phyloP scores from a whole-genome alignment of 2,113 vertebrate species.

The Gnathonemus echidnorhynchus region DNA sequence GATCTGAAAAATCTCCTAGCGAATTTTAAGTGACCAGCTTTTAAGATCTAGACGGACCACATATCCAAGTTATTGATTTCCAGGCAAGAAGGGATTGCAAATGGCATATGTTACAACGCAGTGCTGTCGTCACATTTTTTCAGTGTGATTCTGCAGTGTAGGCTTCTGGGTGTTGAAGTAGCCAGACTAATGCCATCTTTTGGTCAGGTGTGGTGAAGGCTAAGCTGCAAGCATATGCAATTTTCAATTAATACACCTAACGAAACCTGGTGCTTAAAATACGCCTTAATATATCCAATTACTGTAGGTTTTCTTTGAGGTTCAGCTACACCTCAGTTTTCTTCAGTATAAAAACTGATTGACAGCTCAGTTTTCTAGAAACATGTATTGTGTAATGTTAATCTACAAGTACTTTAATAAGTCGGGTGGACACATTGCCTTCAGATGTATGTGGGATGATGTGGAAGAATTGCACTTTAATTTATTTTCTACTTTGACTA shows the following conservation, averaged over 20 bases:
- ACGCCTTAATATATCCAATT: slow-evolving; percentile 56
- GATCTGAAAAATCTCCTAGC: neutral
- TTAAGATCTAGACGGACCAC: neutral
- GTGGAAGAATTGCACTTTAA: slow-evolving; percentile 17
- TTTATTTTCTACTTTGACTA: slow-evolving; percentile 9
- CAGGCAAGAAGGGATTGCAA: slow-evolving; percentile 23
- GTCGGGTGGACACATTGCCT: neutral
- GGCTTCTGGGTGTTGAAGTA: neutral
- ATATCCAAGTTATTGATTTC: neutral
- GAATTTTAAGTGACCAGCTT: slow-evolving; percentile 14
- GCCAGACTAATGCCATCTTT: neutral
- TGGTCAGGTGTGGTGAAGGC: slow-evolving; percentile 25
- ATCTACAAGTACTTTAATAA: slow-evolving; percentile 1
- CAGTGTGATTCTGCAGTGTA: neutral
- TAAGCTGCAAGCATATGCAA: slow-evolving; percentile 56
- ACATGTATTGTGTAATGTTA: neutral
- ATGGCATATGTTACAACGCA: slow-evolving; percentile 16
- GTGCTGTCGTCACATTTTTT: neutral
- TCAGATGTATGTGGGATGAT: slow-evolving; percentile 1
- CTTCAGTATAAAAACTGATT: neutral
- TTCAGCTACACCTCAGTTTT: slow-evolving; percentile 7
- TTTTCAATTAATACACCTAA: slow-evolving; percentile 44
- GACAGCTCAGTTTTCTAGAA: neutral
- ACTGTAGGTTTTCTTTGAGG: slow-evolving; percentile 25
- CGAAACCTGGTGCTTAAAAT: slow-evolving; percentile 28